phyloP scores from a whole-genome alignment of 2,888 invertebrate genomes.

The Hyles lineata region DNA sequence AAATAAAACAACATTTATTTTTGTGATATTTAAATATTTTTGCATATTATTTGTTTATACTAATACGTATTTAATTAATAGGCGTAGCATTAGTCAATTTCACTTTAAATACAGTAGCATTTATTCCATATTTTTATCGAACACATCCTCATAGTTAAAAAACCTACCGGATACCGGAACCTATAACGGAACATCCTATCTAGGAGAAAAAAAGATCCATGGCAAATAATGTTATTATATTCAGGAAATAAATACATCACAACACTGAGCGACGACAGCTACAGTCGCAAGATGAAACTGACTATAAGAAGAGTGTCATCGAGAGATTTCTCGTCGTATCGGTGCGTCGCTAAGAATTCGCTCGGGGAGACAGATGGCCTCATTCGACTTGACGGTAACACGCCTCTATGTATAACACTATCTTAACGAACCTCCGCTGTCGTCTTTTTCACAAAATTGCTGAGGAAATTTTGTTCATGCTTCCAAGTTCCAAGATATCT shows the following conservation, averaged over 20 bases:
- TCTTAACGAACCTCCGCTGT: conserved; percentile 1
- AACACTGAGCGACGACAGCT: conserved; percentile 92
- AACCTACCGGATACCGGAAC: too few species aligned
- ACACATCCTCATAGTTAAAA: too few species aligned
- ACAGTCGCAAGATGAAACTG: conserved; percentile 96
- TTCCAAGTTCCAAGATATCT: neutral
- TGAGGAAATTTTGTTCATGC: neutral
- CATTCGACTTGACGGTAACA: conserved; percentile 93
- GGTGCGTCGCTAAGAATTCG: conserved; percentile 96
- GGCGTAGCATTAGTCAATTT: too few species aligned
- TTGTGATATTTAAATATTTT: too few species aligned
- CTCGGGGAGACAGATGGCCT: conserved; percentile 95
- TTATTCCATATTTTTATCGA: too few species aligned
- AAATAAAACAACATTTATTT: too few species aligned
- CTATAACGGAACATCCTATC: neutral
- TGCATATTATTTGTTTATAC: too few species aligned
- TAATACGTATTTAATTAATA: too few species aligned
- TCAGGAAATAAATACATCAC: conserved; percentile 95
- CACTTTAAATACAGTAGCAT: too few species aligned
- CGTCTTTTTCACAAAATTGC: neutral
- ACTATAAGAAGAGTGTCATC: conserved; percentile 92
- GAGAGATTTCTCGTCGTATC: conserved; percentile 94
- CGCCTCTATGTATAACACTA: conserved; percentile 11
- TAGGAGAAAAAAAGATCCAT: neutral
- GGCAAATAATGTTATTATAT: conserved; percentile 33